Percentiles rank a stretch among this genome's conserved stretches.
Conservation (phyloP, 2,888 invertebrate genomes). For the Oegoconia quadripuncta region DNA sequence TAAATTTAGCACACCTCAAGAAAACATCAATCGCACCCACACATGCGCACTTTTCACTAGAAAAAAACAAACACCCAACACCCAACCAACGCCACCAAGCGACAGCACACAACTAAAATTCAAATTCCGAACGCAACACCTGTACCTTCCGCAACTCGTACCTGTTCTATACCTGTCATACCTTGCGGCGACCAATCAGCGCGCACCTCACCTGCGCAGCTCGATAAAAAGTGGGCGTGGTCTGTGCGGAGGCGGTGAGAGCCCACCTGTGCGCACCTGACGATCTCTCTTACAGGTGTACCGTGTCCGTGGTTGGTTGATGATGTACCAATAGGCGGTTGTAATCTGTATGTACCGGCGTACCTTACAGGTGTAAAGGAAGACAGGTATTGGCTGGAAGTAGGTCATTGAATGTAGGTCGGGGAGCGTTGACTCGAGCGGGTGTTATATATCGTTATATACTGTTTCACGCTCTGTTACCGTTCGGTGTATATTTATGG, state of each 20-base stretch:
- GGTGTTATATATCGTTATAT: conserved; percentile 7
- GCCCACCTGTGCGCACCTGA: conserved; percentile 60
- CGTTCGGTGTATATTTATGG: no score
- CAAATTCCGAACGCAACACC: conserved; percentile 35
- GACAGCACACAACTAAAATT: no score
- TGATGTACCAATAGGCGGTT: conserved; percentile 37
- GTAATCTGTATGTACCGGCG: conserved; percentile 15
- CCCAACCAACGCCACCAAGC: conserved; percentile 23
- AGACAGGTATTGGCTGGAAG: conserved; percentile 49
- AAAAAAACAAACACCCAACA: conserved; percentile 16
- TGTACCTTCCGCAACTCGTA: conserved; percentile 50
- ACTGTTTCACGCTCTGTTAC: no score
- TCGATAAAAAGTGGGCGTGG: conserved; percentile 72
- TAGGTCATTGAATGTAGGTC: conserved; percentile 31
- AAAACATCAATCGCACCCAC: conserved; percentile 74
- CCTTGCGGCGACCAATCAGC: conserved; percentile 65
- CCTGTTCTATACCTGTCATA: conserved; percentile 52
- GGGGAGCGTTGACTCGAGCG: conserved; percentile 6
- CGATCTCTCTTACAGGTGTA: conserved; percentile 39
- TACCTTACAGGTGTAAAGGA: conserved; percentile 51
- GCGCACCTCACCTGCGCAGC: conserved; percentile 76
- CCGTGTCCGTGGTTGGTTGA: conserved; percentile 45
- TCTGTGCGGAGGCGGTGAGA: conserved; percentile 39
- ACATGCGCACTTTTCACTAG: conserved; percentile 72
- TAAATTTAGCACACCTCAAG: conserved; percentile 76